Evolutionary conservation across 1,140 invertebrate species (phyloP).

Genomic region (Nomia melanderi): DNA sequence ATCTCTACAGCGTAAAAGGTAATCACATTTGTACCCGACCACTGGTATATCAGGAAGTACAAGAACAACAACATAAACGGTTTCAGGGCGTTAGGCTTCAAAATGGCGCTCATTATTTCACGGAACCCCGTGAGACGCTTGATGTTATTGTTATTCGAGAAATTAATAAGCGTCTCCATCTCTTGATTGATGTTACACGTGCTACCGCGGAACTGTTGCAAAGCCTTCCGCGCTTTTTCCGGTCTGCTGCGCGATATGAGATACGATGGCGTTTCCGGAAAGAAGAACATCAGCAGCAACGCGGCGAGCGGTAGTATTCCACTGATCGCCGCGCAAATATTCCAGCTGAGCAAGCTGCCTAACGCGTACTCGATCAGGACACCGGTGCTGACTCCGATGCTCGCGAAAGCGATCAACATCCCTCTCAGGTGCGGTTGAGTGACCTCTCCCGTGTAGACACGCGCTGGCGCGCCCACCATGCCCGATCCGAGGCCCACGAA

Average conservation of each 20-base stretch:
- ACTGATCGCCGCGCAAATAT: constrained; percentile 83
- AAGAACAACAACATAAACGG: constrained; percentile 84
- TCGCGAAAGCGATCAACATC: constrained; percentile 84
- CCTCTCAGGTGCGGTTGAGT: constrained; percentile 86
- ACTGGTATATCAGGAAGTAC: constrained; percentile 88
- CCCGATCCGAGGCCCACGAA: constrained; percentile 85
- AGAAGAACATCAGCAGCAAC: constrained; percentile 83
- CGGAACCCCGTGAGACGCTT: constrained; percentile 80
- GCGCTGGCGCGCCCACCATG: constrained; percentile 86
- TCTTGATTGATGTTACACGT: constrained; percentile 85
- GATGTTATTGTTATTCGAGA: constrained; percentile 84
- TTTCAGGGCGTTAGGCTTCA: constrained; percentile 84
- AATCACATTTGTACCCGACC: constrained; percentile 88
- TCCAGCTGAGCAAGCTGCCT: constrained; percentile 84
- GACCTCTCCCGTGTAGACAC: constrained; percentile 86
- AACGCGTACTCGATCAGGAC: constrained; percentile 85
- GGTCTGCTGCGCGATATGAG: constrained; percentile 84
- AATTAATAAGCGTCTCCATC: constrained; percentile 83
- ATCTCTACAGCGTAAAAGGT: constrained; percentile 91
- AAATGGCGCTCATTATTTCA: constrained; percentile 82
- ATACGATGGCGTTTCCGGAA: constrained; percentile 88
- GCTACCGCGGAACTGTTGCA: constrained; percentile 84
- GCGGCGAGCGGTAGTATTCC: constrained; percentile 83
- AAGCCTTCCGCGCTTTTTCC: constrained; percentile 83
- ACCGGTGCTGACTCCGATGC: constrained; percentile 84